Evolutionary conservation across 2,888 invertebrate genomes (phyloP), one percentile per base, ranked within the genome.

Genomic region (Drosophila buzzatii): DNA sequence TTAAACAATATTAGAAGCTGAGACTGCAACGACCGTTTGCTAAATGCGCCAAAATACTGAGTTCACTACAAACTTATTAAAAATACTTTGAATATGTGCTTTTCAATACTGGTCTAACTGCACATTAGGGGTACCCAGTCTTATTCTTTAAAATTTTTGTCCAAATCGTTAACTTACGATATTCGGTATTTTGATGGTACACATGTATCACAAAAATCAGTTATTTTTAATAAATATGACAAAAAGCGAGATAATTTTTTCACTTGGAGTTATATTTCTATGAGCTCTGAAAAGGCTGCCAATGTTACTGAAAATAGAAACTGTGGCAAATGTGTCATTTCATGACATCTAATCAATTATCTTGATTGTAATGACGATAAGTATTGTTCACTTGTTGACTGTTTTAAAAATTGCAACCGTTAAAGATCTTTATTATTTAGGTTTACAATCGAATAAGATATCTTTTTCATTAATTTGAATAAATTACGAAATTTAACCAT

Each of bases 1-100:
- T 81, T 82, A 87, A 82, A 82, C 78, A 82, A 82, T 53, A 53
- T 68, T 70, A 70, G 80, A 70, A 64, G 66, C 66, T 79, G 67
- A 67, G 65, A 64, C 39, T 75, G 63, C 70, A 71, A 20, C 76
- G 52, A 77, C 80, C 77, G 71, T 77, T 75, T 79, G 61, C 20
- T 35, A 70, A 64, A 79, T 77, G 77, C 66, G 66, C 51, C 57
- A 63, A 70, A 77, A 77, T 77, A 79, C 77, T 79, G 60, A 58
- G 70, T 67, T 16, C 16, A 70, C 64, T 9, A 55, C 7, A 23
- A 45, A 16, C 23, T 2, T 27, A n/a, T 10, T 39, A 61, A 71
- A 79, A 74, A 63, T 71, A 70, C 70, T 52, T 20, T 6, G 4
- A 31, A 16, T 49, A 23, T 23, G 35, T 37, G 10, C 23, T 53